Percentiles rank a stretch among this genome's conserved stretches.
phyloP scores from a whole-genome alignment of 2,113 vertebrate species.

The Carlito syrichta region DNA sequence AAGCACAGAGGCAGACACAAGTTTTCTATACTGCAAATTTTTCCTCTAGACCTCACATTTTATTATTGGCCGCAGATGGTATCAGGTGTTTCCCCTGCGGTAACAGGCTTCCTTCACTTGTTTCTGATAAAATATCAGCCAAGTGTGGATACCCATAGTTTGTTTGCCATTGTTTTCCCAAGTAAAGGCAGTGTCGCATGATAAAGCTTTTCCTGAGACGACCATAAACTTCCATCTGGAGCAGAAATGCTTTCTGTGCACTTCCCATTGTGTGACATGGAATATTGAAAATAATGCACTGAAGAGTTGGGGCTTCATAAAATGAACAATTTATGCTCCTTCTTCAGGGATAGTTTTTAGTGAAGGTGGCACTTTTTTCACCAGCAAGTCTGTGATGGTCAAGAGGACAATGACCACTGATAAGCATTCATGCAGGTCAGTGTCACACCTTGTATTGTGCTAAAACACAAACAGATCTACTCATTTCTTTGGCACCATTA shows the following conservation, averaged over 20 bases:
- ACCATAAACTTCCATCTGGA: not conserved
- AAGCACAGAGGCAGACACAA: not conserved
- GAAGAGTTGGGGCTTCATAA: not conserved
- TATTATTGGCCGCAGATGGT: not conserved
- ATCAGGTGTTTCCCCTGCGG: not conserved
- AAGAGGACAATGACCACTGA: not conserved
- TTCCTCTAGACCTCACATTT: not conserved
- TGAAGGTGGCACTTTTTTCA: not conserved
- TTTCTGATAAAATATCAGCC: not conserved
- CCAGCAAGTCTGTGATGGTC: not conserved
- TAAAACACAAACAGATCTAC: rapidly evolving
- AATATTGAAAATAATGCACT: rapidly evolving
- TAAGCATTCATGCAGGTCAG: not conserved
- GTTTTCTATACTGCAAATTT: not conserved
- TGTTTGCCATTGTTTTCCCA: not conserved
- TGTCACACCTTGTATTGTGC: rapidly evolving
- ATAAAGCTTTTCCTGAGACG: not conserved
- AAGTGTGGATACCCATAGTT: not conserved
- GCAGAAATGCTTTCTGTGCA: not conserved
- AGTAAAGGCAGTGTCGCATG: too few relatives aligned
- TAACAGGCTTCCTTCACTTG: not conserved
- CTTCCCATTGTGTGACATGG: not conserved
- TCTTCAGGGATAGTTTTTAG: not conserved
- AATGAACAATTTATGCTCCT: too few relatives aligned
- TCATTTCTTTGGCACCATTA: not conserved